Conservation (phyloP, 2,113 vertebrate genomes). For the Bucco capensis region DNA sequence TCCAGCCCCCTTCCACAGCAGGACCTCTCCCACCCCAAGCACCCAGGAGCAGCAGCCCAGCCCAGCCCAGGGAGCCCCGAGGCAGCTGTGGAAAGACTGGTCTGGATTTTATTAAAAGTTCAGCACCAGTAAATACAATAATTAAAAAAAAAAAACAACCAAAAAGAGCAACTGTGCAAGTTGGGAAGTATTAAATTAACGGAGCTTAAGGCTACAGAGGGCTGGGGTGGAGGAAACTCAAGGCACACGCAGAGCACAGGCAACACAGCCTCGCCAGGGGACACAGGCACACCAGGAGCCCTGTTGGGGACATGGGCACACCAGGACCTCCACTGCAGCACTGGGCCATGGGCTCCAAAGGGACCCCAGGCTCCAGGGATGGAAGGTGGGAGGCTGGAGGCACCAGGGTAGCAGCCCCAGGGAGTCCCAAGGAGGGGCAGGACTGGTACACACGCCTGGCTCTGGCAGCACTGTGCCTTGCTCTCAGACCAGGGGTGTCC, state of each 20-base stretch:
- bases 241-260: neutral
- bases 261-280: rapidly evolving
- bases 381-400: neutral
- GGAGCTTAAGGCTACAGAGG: constrained; percentile 15
- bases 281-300: rapidly evolving
- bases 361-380: neutral
- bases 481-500: neutral
- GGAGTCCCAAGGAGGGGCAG: neutral
- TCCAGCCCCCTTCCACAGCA: neutral
- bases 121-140: constrained; percentile 12
- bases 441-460: rapidly evolving
- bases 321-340: rapidly evolving
- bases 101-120: constrained; percentile 48
- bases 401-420: neutral
- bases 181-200: constrained; percentile 51
- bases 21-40: neutral
- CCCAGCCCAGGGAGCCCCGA: neutral
- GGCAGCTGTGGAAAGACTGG: neutral
- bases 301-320: neutral
- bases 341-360: rapidly evolving
- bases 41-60: rapidly evolving
- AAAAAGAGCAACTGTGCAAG: neutral
- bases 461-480: neutral
- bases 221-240: neutral
- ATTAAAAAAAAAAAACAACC: no score